Conservation (phyloP, 2,888 invertebrate genomes). For the Sacculina carcini region DNA sequence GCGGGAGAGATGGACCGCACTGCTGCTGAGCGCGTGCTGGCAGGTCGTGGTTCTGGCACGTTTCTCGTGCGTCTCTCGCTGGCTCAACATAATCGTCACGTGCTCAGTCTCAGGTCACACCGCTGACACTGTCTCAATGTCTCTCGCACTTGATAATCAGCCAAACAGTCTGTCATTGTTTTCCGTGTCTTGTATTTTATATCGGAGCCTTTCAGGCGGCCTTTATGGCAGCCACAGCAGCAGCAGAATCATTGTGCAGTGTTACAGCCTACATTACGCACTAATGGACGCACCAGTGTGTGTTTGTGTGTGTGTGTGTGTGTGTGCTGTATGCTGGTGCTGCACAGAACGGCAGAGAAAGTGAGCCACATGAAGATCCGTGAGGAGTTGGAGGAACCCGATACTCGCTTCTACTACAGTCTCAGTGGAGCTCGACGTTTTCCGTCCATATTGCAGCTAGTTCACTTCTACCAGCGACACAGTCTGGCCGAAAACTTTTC, state of each 20-base stretch:
- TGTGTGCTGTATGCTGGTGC: too few species aligned
- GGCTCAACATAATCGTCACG: neutral
- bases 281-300: too few species aligned
- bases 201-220: too few species aligned
- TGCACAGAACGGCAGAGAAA: conserved; percentile 10
- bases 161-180: too few species aligned
- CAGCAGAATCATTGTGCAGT: too few species aligned
- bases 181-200: too few species aligned
- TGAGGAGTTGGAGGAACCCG: conserved; percentile 6
- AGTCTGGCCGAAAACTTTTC: conserved; percentile 11
- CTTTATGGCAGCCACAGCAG: too few species aligned
- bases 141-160: too few species aligned
- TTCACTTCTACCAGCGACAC: conserved; percentile 9
- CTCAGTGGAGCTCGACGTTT: conserved; percentile 12
- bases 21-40: conserved; percentile 2
- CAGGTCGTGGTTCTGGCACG: neutral
- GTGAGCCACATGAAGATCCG: conserved; percentile 14
- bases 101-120: neutral
- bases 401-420: conserved; percentile 7
- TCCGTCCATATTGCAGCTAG: conserved; percentile 10
- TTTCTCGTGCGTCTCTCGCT: neutral
- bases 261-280: too few species aligned
- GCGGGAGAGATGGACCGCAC: conserved; percentile 6
- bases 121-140: too few species aligned
- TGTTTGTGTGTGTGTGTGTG: too few species aligned